Evolutionary conservation across 53 echinoderm and acorn worm species (phyloP).

Genomic region (Mesocentrotus franciscanus): DNA sequence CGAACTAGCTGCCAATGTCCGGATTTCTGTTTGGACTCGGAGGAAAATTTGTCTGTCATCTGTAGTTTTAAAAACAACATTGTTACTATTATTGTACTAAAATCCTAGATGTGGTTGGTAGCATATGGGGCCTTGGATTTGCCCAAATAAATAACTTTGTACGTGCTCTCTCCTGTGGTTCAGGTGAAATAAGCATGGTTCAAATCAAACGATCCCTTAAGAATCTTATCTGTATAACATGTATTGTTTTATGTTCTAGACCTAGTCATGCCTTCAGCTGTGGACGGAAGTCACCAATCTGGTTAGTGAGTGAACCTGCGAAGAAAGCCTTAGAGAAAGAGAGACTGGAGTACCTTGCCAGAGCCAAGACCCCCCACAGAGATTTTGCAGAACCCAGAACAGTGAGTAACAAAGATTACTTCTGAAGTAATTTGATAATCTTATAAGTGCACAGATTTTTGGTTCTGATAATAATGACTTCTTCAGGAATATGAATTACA

Average conservation of each 20-base stretch:
- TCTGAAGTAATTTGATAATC: neutral
- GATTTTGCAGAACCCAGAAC: conserved; percentile 83
- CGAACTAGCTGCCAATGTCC: too few species aligned
- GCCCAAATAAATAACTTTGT: too few species aligned
- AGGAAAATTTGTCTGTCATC: too few species aligned
- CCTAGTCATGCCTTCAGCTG: conserved; percentile 88
- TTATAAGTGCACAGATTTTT: neutral
- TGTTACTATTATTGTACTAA: too few species aligned
- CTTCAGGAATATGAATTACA: neutral
- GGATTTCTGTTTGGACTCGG: too few species aligned
- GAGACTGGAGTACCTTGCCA: conserved; percentile 79
- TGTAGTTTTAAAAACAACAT: too few species aligned
- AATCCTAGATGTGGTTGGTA: too few species aligned
- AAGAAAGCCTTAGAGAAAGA: conserved; percentile 83
- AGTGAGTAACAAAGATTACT: conserved; percentile 60
- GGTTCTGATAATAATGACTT: neutral
- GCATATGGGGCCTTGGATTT: too few species aligned
- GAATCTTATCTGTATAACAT: neutral
- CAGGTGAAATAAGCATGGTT: neutral
- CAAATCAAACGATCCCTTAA: neutral
- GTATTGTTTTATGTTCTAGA: conserved; percentile 45
- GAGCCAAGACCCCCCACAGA: conserved; percentile 89
- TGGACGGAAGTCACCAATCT: conserved; percentile 94
- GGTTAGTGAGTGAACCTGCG: conserved; percentile 88
- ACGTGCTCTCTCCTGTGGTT: too few species aligned